Conservation (phyloP, 2,888 invertebrate species). For the Balanococcus diminutus region DNA sequence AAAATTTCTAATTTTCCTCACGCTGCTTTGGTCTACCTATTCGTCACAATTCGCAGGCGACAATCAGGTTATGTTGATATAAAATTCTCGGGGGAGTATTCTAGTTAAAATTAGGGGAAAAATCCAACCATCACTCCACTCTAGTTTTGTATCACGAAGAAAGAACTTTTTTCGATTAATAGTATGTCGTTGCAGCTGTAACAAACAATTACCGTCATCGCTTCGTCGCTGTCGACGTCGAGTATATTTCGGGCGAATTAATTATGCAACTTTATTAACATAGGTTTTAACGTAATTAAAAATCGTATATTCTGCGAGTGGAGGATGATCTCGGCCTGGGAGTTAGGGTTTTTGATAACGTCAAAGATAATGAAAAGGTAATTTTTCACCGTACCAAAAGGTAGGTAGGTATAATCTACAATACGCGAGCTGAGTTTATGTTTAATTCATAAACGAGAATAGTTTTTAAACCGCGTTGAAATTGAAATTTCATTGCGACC, state of each 20-base stretch:
- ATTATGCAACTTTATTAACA: slow-evolving; percentile 31
- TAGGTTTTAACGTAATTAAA: slow-evolving; percentile 19
- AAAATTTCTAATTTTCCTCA: background rate
- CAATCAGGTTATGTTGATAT: background rate
- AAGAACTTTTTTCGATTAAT: background rate
- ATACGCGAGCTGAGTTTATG: background rate
- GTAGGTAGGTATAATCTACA: too few species aligned
- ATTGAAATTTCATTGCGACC: background rate
- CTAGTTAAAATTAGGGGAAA: background rate
- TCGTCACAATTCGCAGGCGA: background rate
- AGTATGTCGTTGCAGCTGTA: too few species aligned
- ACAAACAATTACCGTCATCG: too few species aligned
- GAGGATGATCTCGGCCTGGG: background rate
- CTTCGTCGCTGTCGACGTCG: background rate
- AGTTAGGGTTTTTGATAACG: background rate
- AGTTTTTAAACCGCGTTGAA: background rate
- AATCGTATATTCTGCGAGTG: background rate
- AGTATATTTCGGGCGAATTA: background rate
- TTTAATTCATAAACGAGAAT: background rate
- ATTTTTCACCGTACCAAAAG: background rate
- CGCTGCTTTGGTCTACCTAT: background rate
- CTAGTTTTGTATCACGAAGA: background rate
- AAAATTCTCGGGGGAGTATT: background rate
- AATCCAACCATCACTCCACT: background rate
- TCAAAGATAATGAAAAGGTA: slow-evolving; percentile 13